A percentile compares a stretch with the other conserved stretches of the same genome.
Evolutionary conservation across 2,113 vertebrate genomes (phyloP).

Genomic region (Acrocephalus arundinaceus): DNA sequence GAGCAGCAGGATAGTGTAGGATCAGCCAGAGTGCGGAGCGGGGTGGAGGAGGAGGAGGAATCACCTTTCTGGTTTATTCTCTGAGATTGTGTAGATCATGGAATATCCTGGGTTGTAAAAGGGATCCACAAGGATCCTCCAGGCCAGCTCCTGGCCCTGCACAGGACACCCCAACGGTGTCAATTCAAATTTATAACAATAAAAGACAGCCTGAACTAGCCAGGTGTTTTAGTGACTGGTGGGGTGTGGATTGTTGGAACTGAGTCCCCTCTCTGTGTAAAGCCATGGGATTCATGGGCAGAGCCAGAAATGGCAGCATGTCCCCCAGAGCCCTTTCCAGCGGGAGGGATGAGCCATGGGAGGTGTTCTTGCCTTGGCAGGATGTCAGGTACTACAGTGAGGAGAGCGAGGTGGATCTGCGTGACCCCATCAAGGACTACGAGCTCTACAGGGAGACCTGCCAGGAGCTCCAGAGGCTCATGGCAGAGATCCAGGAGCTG

Average conservation of each 20-base stretch:
- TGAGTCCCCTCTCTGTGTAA: fast-evolving
- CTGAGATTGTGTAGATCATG: no score
- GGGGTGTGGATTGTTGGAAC: not conserved
- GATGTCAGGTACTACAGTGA: constrained; percentile 89
- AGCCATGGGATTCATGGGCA: fast-evolving
- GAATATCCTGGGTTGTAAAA: not conserved
- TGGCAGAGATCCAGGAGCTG: constrained; percentile 95
- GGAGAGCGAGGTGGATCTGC: constrained; percentile 88
- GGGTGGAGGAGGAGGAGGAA: not conserved
- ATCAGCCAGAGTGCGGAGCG: not conserved
- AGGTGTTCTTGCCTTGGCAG: constrained; percentile 58
- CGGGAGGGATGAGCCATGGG: fast-evolving
- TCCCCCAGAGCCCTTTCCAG: not conserved
- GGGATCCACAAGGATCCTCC: not conserved
- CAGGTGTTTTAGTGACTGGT: not conserved
- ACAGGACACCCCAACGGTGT: not conserved
- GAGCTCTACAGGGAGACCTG: constrained; percentile 90
- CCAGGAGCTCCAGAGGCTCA: constrained; percentile 86
- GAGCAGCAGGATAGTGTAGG: not conserved
- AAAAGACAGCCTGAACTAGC: not conserved
- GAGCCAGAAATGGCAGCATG: fast-evolving
- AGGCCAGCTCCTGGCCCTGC: not conserved
- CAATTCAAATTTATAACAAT: fast-evolving
- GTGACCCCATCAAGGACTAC: constrained; percentile 88
- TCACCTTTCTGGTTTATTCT: not conserved